These are phyloP conservation scores for Arothron firmamentum DNA, from an alignment of 2,113 vertebrate genomes.

Conservation along the genomic window DNA sequence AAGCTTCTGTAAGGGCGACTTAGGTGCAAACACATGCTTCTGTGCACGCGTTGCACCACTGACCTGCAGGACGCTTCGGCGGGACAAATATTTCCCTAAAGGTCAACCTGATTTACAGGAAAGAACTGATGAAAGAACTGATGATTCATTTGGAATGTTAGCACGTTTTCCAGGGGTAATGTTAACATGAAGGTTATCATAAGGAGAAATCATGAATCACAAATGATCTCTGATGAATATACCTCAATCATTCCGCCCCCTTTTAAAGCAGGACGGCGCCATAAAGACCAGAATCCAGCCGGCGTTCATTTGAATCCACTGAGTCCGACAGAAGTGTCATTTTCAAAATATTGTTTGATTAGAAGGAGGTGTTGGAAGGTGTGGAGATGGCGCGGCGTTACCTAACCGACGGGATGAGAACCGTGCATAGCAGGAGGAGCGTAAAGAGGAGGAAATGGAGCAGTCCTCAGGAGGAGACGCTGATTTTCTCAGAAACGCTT, in stretches of 20 bases:
- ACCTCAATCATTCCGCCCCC: too few relatives aligned
- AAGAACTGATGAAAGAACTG: too few relatives aligned
- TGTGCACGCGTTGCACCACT: background rate
- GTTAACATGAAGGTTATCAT: too few relatives aligned
- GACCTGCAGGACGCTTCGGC: background rate
- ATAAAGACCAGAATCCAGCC: background rate
- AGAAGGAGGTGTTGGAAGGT: background rate
- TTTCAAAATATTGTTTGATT: background rate
- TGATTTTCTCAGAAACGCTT: conserved; percentile 53
- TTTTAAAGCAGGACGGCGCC: too few relatives aligned
- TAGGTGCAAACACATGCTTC: background rate
- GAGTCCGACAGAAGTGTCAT: background rate
- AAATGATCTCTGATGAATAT: too few relatives aligned
- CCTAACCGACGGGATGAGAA: background rate
- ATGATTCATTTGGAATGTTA: too few relatives aligned
- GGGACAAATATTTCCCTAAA: too few relatives aligned
- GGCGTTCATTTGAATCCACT: background rate
- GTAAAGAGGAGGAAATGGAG: conserved; percentile 30
- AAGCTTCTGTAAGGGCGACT: conserved; percentile 7
- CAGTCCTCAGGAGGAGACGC: conserved; percentile 30
- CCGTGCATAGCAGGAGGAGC: background rate
- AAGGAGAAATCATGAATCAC: too few relatives aligned
- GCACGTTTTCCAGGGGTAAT: background rate
- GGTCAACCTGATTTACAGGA: too few relatives aligned
- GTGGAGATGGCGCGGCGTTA: background rate